Percentiles rank a stretch among this genome's conserved stretches.
These are phyloP conservation scores for Tinamus guttatus DNA, from an alignment of 2,113 vertebrate genomes.

Conservation along the genomic window DNA sequence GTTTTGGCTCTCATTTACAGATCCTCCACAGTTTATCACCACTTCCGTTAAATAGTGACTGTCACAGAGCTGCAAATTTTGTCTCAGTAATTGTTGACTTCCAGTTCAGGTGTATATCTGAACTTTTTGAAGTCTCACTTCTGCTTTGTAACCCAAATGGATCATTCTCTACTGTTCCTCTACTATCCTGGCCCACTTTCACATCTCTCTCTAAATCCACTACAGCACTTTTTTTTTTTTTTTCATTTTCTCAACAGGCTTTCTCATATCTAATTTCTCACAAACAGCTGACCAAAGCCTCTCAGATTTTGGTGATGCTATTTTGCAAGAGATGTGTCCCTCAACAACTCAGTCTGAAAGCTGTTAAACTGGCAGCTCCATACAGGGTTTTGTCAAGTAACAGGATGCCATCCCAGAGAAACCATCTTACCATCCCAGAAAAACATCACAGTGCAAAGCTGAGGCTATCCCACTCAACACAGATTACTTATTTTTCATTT, in stretches of 20 bases:
- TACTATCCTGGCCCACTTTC: not conserved
- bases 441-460: not conserved
- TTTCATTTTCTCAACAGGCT: not conserved
- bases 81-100: not conserved
- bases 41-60: not conserved
- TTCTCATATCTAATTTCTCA: not conserved
- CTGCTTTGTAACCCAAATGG: not conserved
- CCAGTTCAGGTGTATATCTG: not conserved
- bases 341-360: not conserved
- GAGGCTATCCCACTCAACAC: not conserved
- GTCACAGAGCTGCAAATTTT: constrained; percentile 2
- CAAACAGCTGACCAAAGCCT: not conserved
- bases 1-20: constrained; percentile 42
- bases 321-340: not conserved
- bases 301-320: not conserved
- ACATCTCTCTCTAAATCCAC: not conserved
- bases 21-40: not conserved
- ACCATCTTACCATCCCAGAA: not conserved
- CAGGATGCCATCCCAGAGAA: not conserved
- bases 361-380: not conserved
- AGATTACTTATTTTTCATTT: not conserved
- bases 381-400: not conserved
- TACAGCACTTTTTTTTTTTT: not conserved
- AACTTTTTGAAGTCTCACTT: not conserved
- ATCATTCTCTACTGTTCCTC: not conserved